phyloP scores from a whole-genome alignment of 2,888 invertebrate species.

The Eugnorisma glareosa region DNA sequence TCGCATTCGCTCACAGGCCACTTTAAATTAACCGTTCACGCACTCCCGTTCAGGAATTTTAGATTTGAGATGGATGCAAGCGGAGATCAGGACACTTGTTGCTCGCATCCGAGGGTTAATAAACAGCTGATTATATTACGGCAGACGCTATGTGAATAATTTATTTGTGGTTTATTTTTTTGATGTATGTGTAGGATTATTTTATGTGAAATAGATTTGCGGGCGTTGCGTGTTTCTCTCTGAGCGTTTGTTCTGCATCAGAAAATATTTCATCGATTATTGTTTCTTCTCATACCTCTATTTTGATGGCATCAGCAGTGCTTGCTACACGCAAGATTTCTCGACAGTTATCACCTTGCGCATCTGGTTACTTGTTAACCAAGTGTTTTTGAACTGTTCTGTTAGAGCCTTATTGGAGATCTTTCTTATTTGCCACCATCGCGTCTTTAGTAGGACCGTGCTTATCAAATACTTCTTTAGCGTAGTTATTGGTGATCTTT shows the following conservation, averaged over 20 bases:
- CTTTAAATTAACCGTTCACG: conserved; percentile 90
- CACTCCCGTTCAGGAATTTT: conserved; percentile 88
- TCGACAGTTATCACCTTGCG: not conserved
- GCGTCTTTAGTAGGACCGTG: not conserved
- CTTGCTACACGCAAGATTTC: not conserved
- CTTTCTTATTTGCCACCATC: not conserved
- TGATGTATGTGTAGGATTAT: conserved; percentile 37
- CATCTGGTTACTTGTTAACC: not conserved
- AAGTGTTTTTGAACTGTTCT: not conserved
- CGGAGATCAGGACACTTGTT: conserved; percentile 78
- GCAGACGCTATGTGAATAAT: conserved; percentile 61
- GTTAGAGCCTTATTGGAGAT: not conserved
- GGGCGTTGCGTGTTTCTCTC: conserved; percentile 3
- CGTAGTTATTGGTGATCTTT: not conserved
- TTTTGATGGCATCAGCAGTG: not conserved
- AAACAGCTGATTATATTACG: conserved; percentile 68
- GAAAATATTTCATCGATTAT: not conserved
- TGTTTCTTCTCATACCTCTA: not conserved
- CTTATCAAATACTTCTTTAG: not conserved
- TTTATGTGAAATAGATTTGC: conserved; percentile 44
- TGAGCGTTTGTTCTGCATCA: not conserved
- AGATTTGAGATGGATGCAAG: conserved; percentile 87
- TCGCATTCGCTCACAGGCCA: conserved; percentile 83
- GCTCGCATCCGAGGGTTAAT: conserved; percentile 64
- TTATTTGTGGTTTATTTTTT: conserved; percentile 60